Evolutionary conservation across 2,888 invertebrate genomes (phyloP).

Genomic region (Lymantria dispar): DNA sequence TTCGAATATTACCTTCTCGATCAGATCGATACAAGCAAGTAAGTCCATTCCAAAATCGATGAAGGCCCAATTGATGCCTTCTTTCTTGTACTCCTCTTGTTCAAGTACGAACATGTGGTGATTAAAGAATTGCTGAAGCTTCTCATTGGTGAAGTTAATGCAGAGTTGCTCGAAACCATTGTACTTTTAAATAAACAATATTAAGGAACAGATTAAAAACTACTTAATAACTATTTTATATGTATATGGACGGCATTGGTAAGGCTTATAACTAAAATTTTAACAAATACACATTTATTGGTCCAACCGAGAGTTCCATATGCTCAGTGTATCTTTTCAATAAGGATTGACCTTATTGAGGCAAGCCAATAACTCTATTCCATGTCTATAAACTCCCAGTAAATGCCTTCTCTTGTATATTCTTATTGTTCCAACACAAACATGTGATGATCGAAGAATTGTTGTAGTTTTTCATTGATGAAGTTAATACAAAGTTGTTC

Average conservation of each 20-base stretch:
- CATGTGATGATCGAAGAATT: constrained; percentile 99
- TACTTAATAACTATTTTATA: constrained; percentile 32
- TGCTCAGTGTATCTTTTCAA: constrained; percentile 93
- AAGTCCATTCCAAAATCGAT: constrained; percentile 99
- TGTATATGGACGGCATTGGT: constrained; percentile 42
- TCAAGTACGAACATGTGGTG: constrained; percentile 99
- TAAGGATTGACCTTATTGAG: constrained; percentile 99
- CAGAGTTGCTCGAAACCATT: constrained; percentile 99
- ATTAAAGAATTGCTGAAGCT: constrained; percentile 99
- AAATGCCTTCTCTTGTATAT: constrained; percentile 98
- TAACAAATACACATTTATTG: constrained; percentile 27
- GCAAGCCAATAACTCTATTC: constrained; percentile 99
- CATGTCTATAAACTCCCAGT: constrained; percentile 99
- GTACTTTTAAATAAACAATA: constrained; percentile 84
- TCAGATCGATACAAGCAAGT: constrained; percentile 96
- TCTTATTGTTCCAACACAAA: constrained; percentile 99
- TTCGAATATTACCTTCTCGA: constrained; percentile 91
- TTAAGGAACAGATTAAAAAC: constrained; percentile 27
- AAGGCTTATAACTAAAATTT: constrained; percentile 38
- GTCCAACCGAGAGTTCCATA: constrained; percentile 50
- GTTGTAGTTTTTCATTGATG: constrained; percentile 99
- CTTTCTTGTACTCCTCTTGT: constrained; percentile 97
- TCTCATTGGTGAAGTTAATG: constrained; percentile 99
- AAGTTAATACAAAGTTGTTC: constrained; percentile 99
- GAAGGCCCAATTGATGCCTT: constrained; percentile 97